Evolutionary conservation across 2,113 vertebrate species (phyloP), one percentile per base, ranked within the genome.

Genomic region (Crotalus helleri): DNA sequence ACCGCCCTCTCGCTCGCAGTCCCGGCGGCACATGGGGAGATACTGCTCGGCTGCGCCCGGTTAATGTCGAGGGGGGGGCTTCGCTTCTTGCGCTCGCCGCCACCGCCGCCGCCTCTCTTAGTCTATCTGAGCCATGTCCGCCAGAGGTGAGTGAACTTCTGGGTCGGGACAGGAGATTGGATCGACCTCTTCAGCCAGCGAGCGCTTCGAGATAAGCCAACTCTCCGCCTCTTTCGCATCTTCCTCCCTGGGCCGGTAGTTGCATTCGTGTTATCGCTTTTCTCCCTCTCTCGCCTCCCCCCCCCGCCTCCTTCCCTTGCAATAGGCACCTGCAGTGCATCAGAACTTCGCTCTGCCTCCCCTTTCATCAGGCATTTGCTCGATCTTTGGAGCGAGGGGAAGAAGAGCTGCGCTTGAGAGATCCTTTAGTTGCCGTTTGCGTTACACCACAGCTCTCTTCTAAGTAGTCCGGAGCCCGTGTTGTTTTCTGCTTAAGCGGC

Each of bases 131-230:
- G 94, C 95, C 96, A 98, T 98, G 97, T 96, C 97, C n/a, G 93
- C 97, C 0, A 96, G 97, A 96, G 97, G 97, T 98, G 96, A 97
- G 97, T 95, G 64, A 92, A 87, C 6, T 17, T 15, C 74, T 81
- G 74, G 33, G 33, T 81, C 69, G 69, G 74, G 33, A 21, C 33
- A 9, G 74, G 15, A 81, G 74, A 3, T 44, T 6, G 12, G 89
- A 39, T 1, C 57, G 29, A 85, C 81, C 1, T n/a, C 44, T 26
- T 51, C 81, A 24, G 11, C 12, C n/a, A 7, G 54, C 59, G 5
- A 21, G 8, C 13, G 90, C 33, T 29, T 11, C 24, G 21, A 58
- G 33, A 29, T 12, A 23, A 59, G 51, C 87, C 91, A 15, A 5
- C n/a, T 64, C 51, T 51, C 74, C 13, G 21, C 46, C 6, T 8